Conservation (phyloP, 2,888 invertebrate species). For the Exocentrus adspersus region DNA sequence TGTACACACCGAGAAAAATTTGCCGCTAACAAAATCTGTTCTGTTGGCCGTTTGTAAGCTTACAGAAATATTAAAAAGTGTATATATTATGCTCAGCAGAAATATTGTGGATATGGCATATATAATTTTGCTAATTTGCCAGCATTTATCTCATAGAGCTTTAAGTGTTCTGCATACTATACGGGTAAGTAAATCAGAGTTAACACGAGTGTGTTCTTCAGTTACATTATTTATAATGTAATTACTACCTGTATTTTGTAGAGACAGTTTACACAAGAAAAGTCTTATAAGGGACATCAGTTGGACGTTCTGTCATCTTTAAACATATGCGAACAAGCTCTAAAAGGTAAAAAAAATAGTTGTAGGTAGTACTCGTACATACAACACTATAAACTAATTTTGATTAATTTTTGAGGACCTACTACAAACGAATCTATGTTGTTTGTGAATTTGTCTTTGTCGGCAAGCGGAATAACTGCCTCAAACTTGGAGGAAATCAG, state of each 20-base stretch:
- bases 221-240: too few relatives aligned
- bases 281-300: slow-evolving; percentile 73
- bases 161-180: slow-evolving; percentile 73
- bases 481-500: slow-evolving; percentile 73
- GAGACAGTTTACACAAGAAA: slow-evolving; percentile 70
- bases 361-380: too few relatives aligned
- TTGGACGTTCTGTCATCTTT: slow-evolving; percentile 79
- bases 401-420: slow-evolving; percentile 57
- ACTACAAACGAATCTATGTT: slow-evolving; percentile 57
- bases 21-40: slow-evolving; percentile 81
- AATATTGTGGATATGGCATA: slow-evolving; percentile 77
- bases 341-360: slow-evolving; percentile 66
- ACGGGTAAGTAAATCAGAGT: slow-evolving; percentile 67
- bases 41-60: slow-evolving; percentile 82
- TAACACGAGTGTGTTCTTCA: too few relatives aligned
- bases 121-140: slow-evolving; percentile 79
- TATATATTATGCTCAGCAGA: slow-evolving; percentile 76
- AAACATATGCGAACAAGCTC: slow-evolving; percentile 75
- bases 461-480: slow-evolving; percentile 69
- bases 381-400: too few relatives aligned
- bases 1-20: slow-evolving; percentile 75
- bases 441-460: slow-evolving; percentile 60
- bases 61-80: slow-evolving; percentile 81
- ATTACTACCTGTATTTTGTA: slow-evolving; percentile 47
- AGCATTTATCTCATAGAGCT: slow-evolving; percentile 82